Base-by-base conservation (phyloP, 2,113 vertebrate species). In the Pagrus major region DNA sequence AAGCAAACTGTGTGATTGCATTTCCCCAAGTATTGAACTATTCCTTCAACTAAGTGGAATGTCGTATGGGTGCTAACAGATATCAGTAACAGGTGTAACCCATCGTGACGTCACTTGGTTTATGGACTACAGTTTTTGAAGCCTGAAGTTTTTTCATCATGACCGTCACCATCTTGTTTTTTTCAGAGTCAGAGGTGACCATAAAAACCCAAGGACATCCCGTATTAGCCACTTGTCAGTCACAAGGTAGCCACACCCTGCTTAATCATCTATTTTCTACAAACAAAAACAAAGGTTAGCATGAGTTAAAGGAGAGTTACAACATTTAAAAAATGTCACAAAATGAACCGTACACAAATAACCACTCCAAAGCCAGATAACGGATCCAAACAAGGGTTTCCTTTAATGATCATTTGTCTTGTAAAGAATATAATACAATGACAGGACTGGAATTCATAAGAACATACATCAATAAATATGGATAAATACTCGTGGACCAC, bases 401-500 rank as follows among this genome's bases (percentile, higher is more conserved):
- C 89, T 95, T 96, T 95, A 95, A 95, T 95, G 89, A 92, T 85
- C 81, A 84, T 90, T 93, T 90, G 85, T 91, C 85, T 92, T 80
- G 90, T 91, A 95, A 96, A 95, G 91, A 94, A 94, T 90, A 93
- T 83, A 88, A 93, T 92, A 95, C 95, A 94, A 86, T 83, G 90
- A 93, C 91, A 92, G 91, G 88, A 94, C 92, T 89, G 69, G 85
- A 95, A 93, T 92, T 92, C 80, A 93, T 93, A 92, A 91, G 89
- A 94, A 95, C 92, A 92, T 59, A 95, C 94, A 94, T 89, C 93
- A 93, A 92, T 93, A 94, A 94, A 93, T 93, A 94, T 88, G 83
- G 84, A 89, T 91, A 90, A 94, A 92, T 87, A 94, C 84, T 78
- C 37, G 75, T 86, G 90, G 91, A 87, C 82, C 84, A 86, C 35